These are phyloP conservation scores for Anniella stebbinsi DNA, from an alignment of 2,797 vertebrate species.

Conservation along the genomic window DNA sequence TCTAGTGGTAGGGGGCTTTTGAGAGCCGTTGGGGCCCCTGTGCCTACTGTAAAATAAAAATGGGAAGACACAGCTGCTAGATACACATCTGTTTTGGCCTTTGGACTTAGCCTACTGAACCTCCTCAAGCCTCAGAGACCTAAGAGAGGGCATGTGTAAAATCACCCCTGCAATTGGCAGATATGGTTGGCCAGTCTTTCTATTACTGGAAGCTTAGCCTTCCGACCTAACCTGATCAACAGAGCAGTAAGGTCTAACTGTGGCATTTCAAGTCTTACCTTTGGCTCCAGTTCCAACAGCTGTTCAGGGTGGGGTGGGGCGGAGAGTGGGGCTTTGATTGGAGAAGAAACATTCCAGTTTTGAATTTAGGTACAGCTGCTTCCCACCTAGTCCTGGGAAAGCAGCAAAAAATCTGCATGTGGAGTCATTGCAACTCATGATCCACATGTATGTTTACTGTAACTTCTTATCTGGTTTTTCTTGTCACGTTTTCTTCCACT, in stretches of 20 bases:
- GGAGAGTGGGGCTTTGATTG: not conserved
- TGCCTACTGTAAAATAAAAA: not conserved
- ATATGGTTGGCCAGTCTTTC: not conserved
- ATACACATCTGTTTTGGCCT: not conserved
- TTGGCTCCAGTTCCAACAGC: not conserved
- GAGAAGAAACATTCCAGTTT: not conserved
- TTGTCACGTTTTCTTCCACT: not conserved
- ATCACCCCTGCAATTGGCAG: not conserved
- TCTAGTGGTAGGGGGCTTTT: no score
- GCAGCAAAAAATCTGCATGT: not conserved
- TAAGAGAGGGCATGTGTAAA: not conserved
- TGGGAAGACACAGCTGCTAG: not conserved
- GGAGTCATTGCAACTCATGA: not conserved
- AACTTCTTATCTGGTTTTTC: not conserved
- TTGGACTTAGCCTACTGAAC: not conserved
- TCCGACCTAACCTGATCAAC: not conserved
- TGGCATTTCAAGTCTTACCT: not conserved
- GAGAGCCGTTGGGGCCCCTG: no score
- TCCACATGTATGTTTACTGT: not conserved
- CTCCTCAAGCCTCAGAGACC: not conserved
- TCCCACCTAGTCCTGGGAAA: no score
- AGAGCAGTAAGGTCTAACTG: not conserved
- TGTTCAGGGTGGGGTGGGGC: not conserved
- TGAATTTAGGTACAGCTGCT: not conserved
- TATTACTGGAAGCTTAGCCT: not conserved